Conservation (phyloP, 1,140 invertebrate genomes). For the Eubasilissa regina region DNA sequence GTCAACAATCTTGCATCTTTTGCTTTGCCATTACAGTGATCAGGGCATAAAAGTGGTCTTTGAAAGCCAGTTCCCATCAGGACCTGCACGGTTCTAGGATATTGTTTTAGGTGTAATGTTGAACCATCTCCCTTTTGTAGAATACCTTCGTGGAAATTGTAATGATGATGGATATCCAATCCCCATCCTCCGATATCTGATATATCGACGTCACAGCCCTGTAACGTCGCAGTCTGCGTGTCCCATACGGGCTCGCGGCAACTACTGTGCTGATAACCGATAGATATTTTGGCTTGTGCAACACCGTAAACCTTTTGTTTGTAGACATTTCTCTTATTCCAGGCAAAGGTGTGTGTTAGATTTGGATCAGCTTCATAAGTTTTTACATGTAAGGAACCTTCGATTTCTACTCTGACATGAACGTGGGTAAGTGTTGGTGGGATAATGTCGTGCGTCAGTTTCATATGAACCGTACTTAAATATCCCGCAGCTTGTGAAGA, state of each 20-base stretch:
- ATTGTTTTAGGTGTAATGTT: conserved; percentile 93
- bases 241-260: conserved; percentile 94
- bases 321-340: conserved; percentile 98
- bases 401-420: conserved; percentile 91
- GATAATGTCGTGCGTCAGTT: conserved; percentile 86
- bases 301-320: conserved; percentile 96
- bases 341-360: conserved; percentile 94
- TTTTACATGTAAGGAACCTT: conserved; percentile 92
- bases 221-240: conserved; percentile 91
- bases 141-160: conserved; percentile 98
- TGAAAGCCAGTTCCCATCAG: conserved; percentile 96
- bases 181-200: conserved; percentile 98
- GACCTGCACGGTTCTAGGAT: conserved; percentile 90
- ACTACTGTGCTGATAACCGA: conserved; percentile 95
- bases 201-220: conserved; percentile 98
- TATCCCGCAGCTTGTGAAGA: conserved; percentile 94
- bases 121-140: conserved; percentile 97
- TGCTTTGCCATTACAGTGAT: conserved; percentile 89
- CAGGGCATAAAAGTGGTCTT: conserved; percentile 80
- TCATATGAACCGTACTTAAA: conserved; percentile 91
- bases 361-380: conserved; percentile 96
- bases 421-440: conserved; percentile 89
- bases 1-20: conserved; percentile 90
- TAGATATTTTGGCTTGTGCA: conserved; percentile 87
- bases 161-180: conserved; percentile 97